These are phyloP conservation scores for Drosophila picticornis DNA, from an alignment of 2,888 invertebrate genomes.

Conservation along the genomic window DNA sequence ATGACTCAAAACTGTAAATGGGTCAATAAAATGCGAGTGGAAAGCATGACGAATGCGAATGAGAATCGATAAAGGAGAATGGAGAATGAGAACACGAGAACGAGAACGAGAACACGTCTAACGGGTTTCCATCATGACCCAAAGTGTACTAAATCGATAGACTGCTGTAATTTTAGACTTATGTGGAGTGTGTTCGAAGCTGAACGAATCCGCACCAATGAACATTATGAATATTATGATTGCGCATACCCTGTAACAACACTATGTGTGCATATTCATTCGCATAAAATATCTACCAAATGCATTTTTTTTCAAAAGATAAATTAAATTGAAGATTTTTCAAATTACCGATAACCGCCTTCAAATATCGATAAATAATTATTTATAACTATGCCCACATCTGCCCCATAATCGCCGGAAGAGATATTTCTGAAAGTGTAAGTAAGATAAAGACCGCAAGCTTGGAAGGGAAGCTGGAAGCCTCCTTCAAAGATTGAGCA, in stretches of 20 bases:
- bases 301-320: background rate
- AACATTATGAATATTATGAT: conserved; percentile 33
- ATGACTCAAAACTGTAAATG: conserved; percentile 36
- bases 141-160: conserved; percentile 12
- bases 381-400: background rate
- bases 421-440: background rate
- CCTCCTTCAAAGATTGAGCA: background rate
- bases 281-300: background rate
- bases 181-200: conserved; percentile 17
- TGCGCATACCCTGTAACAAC: conserved; percentile 24
- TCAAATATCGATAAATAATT: background rate
- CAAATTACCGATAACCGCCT: background rate
- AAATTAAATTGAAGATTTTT: background rate
- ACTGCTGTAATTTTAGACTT: conserved; percentile 13
- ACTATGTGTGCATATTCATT: background rate
- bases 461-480: background rate
- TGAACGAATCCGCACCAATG: conserved; percentile 41
- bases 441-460: background rate
- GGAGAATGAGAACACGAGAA: conserved; percentile 21
- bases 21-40: conserved; percentile 64
- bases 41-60: conserved; percentile 35
- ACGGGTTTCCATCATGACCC: conserved; percentile 36
- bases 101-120: conserved; percentile 43
- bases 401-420: background rate
- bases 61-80: background rate